phyloP scores from a whole-genome alignment of 2,113 vertebrate genomes.

The Jacana jacana region DNA sequence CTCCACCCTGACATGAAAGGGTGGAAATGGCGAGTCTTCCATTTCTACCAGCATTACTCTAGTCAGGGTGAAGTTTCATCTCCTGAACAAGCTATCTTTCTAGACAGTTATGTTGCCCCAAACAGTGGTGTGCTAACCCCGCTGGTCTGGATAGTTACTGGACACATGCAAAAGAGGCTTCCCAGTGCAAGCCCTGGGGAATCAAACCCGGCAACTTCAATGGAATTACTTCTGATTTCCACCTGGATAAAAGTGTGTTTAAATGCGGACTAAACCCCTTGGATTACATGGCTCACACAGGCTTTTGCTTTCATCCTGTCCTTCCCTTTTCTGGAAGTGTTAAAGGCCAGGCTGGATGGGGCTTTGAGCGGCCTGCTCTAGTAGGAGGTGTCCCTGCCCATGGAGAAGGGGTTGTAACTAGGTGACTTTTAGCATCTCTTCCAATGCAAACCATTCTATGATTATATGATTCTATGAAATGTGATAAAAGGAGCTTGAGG shows the following conservation, averaged over 20 bases:
- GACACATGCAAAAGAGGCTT: not conserved
- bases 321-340: not conserved
- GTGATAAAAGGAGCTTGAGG: not conserved
- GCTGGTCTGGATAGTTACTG: not conserved
- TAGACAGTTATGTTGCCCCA: not conserved
- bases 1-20: not conserved
- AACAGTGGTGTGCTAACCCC: accelerated
- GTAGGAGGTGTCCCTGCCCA: too few relatives aligned
- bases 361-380: too few relatives aligned
- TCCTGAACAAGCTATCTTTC: not conserved
- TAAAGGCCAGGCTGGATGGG: too few relatives aligned
- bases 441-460: too few relatives aligned
- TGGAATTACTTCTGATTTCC: not conserved
- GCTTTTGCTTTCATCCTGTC: not conserved
- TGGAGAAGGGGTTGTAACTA: too few relatives aligned
- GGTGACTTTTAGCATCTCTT: too few relatives aligned
- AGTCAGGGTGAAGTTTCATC: not conserved
- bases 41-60: not conserved
- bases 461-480: not conserved
- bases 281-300: not conserved
- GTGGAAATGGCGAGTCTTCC: accelerated
- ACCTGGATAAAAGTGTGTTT: not conserved
- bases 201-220: not conserved
- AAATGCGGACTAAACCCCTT: not conserved
- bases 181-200: not conserved